These are phyloP conservation scores for Tanypteryx hageni DNA, from an alignment of 2,888 invertebrate genomes.

Conservation along the genomic window DNA sequence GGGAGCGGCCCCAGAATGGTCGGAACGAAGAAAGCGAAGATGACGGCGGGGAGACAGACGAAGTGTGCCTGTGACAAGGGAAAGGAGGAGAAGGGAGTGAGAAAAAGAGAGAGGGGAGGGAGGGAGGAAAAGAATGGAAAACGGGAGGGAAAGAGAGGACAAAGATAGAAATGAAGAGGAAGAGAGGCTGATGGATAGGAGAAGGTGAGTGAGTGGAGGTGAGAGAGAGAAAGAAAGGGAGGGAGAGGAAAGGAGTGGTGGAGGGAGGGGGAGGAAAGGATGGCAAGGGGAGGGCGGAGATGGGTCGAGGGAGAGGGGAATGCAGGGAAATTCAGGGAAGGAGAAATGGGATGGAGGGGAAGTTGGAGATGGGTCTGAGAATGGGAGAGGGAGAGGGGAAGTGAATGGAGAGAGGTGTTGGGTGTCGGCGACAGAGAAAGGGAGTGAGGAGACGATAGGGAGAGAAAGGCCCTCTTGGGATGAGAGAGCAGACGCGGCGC, in stretches of 20 bases:
- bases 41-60: background rate
- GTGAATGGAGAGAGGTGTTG: background rate
- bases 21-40: background rate
- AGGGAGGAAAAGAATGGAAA: background rate
- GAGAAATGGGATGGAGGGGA: background rate
- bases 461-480: background rate
- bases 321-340: no score
- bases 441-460: background rate
- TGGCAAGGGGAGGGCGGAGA: background rate
- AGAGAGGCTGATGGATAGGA: slow-evolving; percentile 28
- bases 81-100: background rate
- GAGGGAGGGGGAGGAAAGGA: background rate
- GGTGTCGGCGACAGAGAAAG: slow-evolving; percentile 44
- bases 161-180: background rate
- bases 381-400: background rate
- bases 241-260: background rate
- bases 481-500: slow-evolving; percentile 30
- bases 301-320: background rate
- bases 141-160: background rate
- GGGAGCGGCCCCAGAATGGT: background rate
- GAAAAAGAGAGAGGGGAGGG: background rate
- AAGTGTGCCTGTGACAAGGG: slow-evolving; percentile 46
- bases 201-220: background rate
- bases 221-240: background rate
- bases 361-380: background rate